Percentiles rank a stretch among this genome's conserved stretches.
Evolutionary conservation across 2,797 vertebrate genomes (phyloP).

Genomic region (Ambastaia sidthimunki): DNA sequence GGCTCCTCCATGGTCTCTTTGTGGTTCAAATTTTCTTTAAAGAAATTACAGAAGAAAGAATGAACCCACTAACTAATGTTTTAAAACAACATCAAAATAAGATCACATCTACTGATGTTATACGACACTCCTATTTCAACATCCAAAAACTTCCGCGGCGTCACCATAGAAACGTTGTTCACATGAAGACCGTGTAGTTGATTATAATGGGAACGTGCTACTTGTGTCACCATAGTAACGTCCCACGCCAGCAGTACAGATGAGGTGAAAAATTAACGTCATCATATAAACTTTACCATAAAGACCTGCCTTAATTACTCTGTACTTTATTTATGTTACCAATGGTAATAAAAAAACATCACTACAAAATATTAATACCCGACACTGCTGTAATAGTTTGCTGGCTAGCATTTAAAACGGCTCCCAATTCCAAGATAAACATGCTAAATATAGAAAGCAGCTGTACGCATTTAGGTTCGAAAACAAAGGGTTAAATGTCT

Average conservation of each 20-base stretch:
- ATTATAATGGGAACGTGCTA: not conserved
- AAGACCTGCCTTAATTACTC: no score
- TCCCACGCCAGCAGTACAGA: not conserved
- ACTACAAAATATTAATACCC: not conserved
- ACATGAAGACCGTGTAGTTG: not conserved
- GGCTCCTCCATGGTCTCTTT: constrained; percentile 80
- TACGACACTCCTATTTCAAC: not conserved
- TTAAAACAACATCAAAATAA: not conserved
- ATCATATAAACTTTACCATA: not conserved
- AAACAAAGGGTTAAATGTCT: not conserved
- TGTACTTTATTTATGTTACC: not conserved
- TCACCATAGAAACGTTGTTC: not conserved
- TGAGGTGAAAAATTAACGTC: not conserved
- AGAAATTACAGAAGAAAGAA: not conserved
- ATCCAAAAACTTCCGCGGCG: not conserved
- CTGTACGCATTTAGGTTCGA: not conserved
- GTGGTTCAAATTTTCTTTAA: not conserved
- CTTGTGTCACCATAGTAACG: constrained; percentile 20
- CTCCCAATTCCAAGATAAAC: not conserved
- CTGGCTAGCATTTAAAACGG: not conserved
- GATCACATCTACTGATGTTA: not conserved
- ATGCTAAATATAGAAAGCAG: not conserved
- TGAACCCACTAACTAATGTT: not conserved
- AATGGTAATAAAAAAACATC: not conserved
- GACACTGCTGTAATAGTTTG: not conserved